phyloP scores from a whole-genome alignment of 1,140 invertebrate species.

The Aphis craccivora region DNA sequence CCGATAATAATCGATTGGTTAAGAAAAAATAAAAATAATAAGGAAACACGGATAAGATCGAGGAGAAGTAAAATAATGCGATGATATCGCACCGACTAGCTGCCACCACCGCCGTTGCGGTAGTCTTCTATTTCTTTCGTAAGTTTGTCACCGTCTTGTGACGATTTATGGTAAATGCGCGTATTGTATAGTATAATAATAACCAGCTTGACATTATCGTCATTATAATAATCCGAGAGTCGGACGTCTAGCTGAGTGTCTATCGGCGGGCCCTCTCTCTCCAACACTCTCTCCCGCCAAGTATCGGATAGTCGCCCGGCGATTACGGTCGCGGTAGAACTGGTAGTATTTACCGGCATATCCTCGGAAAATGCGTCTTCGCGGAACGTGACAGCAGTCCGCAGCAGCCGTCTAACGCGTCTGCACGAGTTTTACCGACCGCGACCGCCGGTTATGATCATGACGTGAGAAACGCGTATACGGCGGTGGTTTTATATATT shows the following conservation, averaged over 20 bases:
- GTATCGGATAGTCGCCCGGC: not conserved
- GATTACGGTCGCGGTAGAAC: not conserved
- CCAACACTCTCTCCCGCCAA: not conserved
- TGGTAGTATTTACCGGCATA: not conserved
- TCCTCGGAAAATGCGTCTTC: not conserved
- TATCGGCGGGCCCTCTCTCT: not conserved
- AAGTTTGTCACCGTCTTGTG: not conserved
- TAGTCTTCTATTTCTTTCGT: not conserved
- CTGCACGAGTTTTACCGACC: not conserved
- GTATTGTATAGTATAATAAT: not conserved
- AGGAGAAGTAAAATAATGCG: not conserved
- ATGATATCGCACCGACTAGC: not conserved
- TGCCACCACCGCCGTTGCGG: not conserved
- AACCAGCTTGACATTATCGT: not conserved
- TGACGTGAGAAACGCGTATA: not conserved
- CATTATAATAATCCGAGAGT: not conserved
- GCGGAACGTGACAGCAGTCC: not conserved
- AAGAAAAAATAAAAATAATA: not conserved
- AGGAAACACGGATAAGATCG: not conserved
- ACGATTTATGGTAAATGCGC: not conserved
- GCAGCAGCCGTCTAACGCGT: not conserved
- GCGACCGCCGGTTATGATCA: not conserved
- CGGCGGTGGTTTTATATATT: not conserved
- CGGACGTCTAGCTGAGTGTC: not conserved
- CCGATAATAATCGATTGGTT: slow-evolving; percentile 16